These are phyloP conservation scores for Phoeniculus purpureus DNA, from an alignment of 2,797 vertebrate species.

Conservation along the genomic window DNA sequence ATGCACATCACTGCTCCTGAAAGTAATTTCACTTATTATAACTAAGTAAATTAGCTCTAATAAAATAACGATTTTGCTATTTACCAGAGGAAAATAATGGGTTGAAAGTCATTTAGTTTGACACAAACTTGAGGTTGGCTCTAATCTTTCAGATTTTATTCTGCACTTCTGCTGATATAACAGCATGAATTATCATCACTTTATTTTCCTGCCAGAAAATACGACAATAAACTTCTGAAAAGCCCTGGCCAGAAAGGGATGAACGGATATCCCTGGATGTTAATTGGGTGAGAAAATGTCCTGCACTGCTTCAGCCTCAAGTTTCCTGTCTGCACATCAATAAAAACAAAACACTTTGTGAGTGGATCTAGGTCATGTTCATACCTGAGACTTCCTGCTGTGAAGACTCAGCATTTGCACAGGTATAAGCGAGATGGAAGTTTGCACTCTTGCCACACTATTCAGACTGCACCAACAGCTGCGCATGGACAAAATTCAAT, in stretches of 20 bases:
- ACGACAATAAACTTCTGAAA: not conserved
- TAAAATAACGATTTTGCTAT: slow-evolving; percentile 42
- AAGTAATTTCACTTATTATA: slow-evolving; percentile 33
- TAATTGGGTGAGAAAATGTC: not conserved
- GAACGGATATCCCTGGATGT: not conserved
- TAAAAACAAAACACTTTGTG: not conserved
- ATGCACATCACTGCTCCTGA: not conserved
- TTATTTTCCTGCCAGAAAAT: not conserved
- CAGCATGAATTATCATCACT: not conserved
- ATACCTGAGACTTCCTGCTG: not conserved
- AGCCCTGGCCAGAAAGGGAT: not conserved
- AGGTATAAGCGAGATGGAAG: not conserved
- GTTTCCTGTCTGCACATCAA: not conserved
- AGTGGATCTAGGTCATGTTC: not conserved
- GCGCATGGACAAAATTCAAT: not conserved
- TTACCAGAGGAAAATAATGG: slow-evolving; percentile 39
- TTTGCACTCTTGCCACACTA: not conserved
- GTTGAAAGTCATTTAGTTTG: not conserved
- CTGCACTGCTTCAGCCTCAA: not conserved
- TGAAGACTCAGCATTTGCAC: not conserved
- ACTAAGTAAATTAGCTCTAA: slow-evolving; percentile 53
- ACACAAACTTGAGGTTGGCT: not conserved
- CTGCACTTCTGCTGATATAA: not conserved
- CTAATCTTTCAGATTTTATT: not conserved
- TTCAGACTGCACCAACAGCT: not conserved